Percentiles rank a stretch among this genome's conserved stretches.
phyloP scores from a whole-genome alignment of 2,888 invertebrate genomes.

The Agrypnus murinus region DNA sequence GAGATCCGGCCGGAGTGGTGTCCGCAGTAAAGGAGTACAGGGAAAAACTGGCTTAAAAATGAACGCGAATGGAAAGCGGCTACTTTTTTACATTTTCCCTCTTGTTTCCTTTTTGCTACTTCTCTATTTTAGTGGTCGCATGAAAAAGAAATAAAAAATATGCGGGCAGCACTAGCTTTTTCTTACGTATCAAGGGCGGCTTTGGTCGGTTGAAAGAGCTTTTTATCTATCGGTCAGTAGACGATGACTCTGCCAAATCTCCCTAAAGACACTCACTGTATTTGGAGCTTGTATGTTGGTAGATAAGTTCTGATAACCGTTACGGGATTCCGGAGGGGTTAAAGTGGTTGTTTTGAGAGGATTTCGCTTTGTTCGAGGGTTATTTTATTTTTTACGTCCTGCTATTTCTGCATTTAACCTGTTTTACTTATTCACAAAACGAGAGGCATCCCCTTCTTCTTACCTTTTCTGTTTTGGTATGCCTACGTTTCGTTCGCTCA shows the following conservation, averaged over 20 bases:
- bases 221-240: constrained; percentile 51
- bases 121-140: constrained; percentile 34
- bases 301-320: constrained; percentile 53
- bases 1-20: constrained; percentile 16
- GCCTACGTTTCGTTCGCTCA: neutral
- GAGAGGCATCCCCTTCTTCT: neutral
- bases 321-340: constrained; percentile 45
- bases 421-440: constrained; percentile 33
- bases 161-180: constrained; percentile 35
- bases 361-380: constrained; percentile 46
- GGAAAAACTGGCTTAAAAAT: constrained; percentile 18
- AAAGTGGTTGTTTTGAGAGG: constrained; percentile 46
- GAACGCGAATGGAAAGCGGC: constrained; percentile 39
- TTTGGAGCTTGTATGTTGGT: constrained; percentile 48
- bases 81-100: constrained; percentile 29
- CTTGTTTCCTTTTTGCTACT: constrained; percentile 38
- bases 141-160: constrained; percentile 37
- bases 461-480: neutral
- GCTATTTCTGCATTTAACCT: constrained; percentile 32
- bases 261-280: constrained; percentile 49
- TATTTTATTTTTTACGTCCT: constrained; percentile 37
- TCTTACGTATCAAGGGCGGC: constrained; percentile 29
- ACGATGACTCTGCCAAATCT: constrained; percentile 50
- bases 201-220: constrained; percentile 39
- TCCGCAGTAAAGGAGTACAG: too few relatives aligned